These are phyloP conservation scores for Euthynnus affinis DNA, from an alignment of 2,797 vertebrate species.

Conservation along the genomic window DNA sequence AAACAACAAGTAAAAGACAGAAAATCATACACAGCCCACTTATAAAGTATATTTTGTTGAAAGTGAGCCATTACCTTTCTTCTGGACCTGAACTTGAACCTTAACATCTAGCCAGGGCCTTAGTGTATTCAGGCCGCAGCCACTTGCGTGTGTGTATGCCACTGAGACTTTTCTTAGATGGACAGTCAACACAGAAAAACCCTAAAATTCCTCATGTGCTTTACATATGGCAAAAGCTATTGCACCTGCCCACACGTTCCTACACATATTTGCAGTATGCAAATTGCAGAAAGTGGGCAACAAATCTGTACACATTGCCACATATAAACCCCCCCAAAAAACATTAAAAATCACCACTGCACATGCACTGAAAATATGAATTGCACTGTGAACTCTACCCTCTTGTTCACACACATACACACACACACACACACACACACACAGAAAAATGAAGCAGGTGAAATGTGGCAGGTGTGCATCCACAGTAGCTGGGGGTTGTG, in stretches of 20 bases:
- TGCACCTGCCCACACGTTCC: constrained; percentile 53
- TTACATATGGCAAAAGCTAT: constrained; percentile 31
- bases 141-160: background rate
- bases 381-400: background rate
- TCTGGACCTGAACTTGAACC: background rate
- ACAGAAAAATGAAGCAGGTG: constrained; percentile 38
- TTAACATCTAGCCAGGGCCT: background rate
- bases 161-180: constrained; percentile 2
- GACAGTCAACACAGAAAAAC: constrained; percentile 15
- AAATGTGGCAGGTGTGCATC: constrained; percentile 60
- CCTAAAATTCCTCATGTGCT: constrained; percentile 5
- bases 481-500: constrained; percentile 34
- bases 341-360: background rate
- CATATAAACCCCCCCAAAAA: background rate
- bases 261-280: constrained; percentile 62
- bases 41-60: background rate
- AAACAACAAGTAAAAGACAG: background rate
- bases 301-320: constrained; percentile 1
- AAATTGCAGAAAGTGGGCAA: constrained; percentile 46
- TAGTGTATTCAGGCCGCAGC: background rate
- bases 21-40: constrained; percentile 28
- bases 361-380: background rate
- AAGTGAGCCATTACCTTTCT: background rate
- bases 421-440: constrained; percentile 12
- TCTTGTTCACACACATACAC: background rate